Evolutionary conservation across 2,797 vertebrate genomes (phyloP).

Genomic region (Champsocephalus esox): DNA sequence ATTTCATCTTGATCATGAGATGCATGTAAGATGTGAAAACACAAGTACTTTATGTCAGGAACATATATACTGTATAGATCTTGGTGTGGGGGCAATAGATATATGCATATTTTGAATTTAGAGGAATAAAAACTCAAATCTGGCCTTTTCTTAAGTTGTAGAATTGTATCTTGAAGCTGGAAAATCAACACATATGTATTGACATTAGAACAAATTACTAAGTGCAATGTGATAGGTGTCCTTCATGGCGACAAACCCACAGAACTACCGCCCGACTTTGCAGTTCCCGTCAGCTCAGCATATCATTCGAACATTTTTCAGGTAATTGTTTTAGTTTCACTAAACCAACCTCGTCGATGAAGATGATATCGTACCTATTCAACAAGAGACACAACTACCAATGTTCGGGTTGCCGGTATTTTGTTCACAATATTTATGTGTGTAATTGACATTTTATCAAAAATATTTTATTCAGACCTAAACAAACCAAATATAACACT

Average conservation of each 20-base stretch:
- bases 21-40: neutral
- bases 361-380: neutral
- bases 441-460: neutral
- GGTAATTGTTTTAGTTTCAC: neutral
- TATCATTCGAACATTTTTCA: neutral
- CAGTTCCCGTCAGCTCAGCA: neutral
- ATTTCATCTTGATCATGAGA: neutral
- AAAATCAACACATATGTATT: neutral
- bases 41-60: neutral
- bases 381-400: neutral
- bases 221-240: neutral
- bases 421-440: too few relatives aligned
- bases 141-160: neutral
- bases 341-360: neutral
- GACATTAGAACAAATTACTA: neutral
- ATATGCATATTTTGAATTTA: neutral
- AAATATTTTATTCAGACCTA: too few relatives aligned
- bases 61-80: neutral
- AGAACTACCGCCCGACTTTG: neutral
- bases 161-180: neutral
- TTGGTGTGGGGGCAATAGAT: neutral
- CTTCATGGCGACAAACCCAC: neutral
- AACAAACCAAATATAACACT: neutral
- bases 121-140: neutral
- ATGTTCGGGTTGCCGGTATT: neutral